phyloP scores from a whole-genome alignment of 1,140 invertebrate genomes.

The Drosophila lowei region DNA sequence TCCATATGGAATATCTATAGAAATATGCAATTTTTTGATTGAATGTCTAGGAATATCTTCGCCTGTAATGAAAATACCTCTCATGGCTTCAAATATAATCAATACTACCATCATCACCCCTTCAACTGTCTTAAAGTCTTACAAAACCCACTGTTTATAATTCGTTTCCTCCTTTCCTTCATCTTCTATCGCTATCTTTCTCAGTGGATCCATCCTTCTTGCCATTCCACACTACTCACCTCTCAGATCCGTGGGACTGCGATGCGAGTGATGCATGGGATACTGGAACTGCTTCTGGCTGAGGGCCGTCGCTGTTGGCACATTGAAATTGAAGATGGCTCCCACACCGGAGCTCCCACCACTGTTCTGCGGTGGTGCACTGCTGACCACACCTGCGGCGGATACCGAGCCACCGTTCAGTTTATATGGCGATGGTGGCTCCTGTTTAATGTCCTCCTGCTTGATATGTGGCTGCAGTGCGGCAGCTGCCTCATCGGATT shows the following conservation, averaged over 20 bases:
- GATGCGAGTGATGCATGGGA: constrained; percentile 62
- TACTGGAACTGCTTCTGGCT: constrained; percentile 71
- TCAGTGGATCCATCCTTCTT: background rate
- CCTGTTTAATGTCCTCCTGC: constrained; percentile 81
- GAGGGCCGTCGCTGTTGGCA: constrained; percentile 74
- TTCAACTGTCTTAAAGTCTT: too few species aligned
- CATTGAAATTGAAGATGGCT: constrained; percentile 80
- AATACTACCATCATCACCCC: too few species aligned
- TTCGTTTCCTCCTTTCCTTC: background rate
- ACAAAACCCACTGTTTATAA: background rate
- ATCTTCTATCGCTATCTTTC: background rate
- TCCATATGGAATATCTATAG: too few species aligned
- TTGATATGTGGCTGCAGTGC: constrained; percentile 64
- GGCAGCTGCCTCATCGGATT: constrained; percentile 17
- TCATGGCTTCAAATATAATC: too few species aligned
- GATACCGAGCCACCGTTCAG: constrained; percentile 56
- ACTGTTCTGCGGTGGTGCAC: constrained; percentile 49
- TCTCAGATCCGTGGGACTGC: constrained; percentile 74
- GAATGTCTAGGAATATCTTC: too few species aligned
- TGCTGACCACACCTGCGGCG: constrained; percentile 46
- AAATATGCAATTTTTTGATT: too few species aligned
- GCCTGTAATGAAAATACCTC: too few species aligned
- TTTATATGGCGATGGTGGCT: constrained; percentile 77
- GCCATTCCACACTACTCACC: constrained; percentile 42
- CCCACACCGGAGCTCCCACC: constrained; percentile 39